phyloP scores from a whole-genome alignment of 2,113 vertebrate species.

The Manacus vitellinus region DNA sequence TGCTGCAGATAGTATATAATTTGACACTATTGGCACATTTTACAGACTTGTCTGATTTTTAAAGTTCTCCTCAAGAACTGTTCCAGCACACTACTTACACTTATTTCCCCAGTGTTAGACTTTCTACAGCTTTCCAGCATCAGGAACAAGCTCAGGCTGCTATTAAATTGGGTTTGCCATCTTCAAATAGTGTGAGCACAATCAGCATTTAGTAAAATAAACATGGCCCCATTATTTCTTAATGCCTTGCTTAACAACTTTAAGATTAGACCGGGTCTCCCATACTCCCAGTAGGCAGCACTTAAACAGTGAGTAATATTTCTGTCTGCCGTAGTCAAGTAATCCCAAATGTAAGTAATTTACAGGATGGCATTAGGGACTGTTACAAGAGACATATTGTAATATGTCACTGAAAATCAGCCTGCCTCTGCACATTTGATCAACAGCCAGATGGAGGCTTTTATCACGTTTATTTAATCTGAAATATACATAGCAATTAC shows the following conservation, averaged over 20 bases:
- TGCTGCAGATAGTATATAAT: background rate
- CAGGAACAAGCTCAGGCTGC: conserved; percentile 2
- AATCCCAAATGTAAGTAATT: conserved; percentile 83
- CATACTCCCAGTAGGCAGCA: conserved; percentile 68
- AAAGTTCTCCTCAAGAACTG: background rate
- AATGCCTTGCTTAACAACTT: conserved; percentile 77
- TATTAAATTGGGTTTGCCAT: conserved; percentile 54
- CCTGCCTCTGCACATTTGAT: conserved; percentile 78
- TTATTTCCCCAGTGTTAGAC: conserved; percentile 15
- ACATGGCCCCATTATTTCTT: conserved; percentile 73
- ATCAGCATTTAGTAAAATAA: conserved; percentile 75
- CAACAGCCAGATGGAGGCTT: conserved; percentile 82
- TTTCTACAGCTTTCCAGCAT: background rate
- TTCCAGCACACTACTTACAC: background rate
- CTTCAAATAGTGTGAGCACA: conserved; percentile 59
- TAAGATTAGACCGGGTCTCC: conserved; percentile 67
- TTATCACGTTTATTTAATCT: conserved; percentile 85
- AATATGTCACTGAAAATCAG: conserved; percentile 80
- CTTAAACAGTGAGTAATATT: conserved; percentile 78
- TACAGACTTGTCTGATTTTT: background rate
- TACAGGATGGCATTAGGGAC: conserved; percentile 71
- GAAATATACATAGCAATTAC: conserved; percentile 82
- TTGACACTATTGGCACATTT: background rate
- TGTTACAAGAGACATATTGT: conserved; percentile 76
- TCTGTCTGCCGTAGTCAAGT: conserved; percentile 73